These are phyloP conservation scores for Agrilus cyanescens DNA, from an alignment of 2,888 invertebrate genomes.

Conservation along the genomic window DNA sequence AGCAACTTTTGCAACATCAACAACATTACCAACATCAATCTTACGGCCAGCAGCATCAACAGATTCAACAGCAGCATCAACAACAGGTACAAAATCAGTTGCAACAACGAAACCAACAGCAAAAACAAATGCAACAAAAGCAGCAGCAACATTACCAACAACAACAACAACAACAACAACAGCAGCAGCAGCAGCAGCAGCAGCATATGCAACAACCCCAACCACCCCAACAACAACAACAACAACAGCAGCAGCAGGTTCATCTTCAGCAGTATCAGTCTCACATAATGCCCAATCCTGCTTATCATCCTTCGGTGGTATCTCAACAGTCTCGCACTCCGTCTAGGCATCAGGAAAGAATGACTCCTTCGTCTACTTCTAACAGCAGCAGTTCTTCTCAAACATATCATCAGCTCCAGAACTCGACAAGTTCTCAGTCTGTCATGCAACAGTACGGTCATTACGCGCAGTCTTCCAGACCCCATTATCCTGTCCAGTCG, in stretches of 20 bases:
- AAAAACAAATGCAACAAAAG: slow-evolving; percentile 34
- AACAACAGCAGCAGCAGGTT: slow-evolving; percentile 8
- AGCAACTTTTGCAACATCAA: slow-evolving; percentile 23
- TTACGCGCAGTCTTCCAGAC: too few relatives aligned
- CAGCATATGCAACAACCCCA: slow-evolving; percentile 12
- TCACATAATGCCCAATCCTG: slow-evolving; percentile 18
- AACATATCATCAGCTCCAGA: slow-evolving; percentile 23
- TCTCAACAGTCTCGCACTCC: slow-evolving; percentile 12
- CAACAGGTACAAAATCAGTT: slow-evolving; percentile 32
- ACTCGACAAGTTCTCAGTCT: background rate
- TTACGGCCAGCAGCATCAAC: slow-evolving; percentile 37
- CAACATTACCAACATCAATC: slow-evolving; percentile 32
- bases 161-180: slow-evolving; percentile 16
- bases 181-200: slow-evolving; percentile 32
- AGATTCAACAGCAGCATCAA: slow-evolving; percentile 23
- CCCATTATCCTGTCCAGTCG: slow-evolving; percentile 17
- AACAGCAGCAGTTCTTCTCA: slow-evolving; percentile 12
- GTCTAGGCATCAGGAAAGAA: slow-evolving; percentile 10
- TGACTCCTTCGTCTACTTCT: slow-evolving; percentile 15
- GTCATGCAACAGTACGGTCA: too few relatives aligned
- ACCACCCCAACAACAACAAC: slow-evolving; percentile 10
- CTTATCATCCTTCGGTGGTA: slow-evolving; percentile 18
- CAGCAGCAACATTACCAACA: slow-evolving; percentile 21
- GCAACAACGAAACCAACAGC: slow-evolving; percentile 33
- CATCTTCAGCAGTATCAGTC: slow-evolving; percentile 15